Evolutionary conservation across 1,140 invertebrate genomes (phyloP).

Genomic region (Neelides sp.): DNA sequence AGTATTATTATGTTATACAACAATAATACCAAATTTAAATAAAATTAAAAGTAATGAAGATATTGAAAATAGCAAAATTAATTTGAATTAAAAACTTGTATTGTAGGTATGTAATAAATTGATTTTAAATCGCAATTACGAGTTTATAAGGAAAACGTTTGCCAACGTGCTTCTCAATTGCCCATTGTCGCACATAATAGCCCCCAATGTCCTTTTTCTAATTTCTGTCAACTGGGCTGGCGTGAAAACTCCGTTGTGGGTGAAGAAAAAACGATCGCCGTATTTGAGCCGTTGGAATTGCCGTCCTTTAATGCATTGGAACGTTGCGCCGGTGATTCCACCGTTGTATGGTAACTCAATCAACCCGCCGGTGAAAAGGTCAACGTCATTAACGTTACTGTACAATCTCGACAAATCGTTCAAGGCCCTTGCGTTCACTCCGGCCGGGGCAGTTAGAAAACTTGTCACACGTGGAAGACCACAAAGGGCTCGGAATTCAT

Average conservation of each 20-base stretch:
- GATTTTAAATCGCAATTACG: neutral
- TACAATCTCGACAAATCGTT: neutral
- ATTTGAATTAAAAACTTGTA: too few species aligned
- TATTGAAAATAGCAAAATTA: too few species aligned
- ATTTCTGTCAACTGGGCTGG: slow-evolving; percentile 22
- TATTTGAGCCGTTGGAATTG: slow-evolving; percentile 41
- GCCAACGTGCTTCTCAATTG: neutral
- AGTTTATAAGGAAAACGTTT: slow-evolving; percentile 1
- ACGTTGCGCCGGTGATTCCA: slow-evolving; percentile 45
- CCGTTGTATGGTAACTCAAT: slow-evolving; percentile 38
- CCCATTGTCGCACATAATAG: slow-evolving; percentile 11
- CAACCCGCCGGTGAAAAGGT: slow-evolving; percentile 43
- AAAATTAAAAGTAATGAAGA: too few species aligned
- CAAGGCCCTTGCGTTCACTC: slow-evolving; percentile 8
- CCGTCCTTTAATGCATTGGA: slow-evolving; percentile 42
- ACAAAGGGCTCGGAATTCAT: slow-evolving; percentile 31
- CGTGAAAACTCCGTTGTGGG: slow-evolving; percentile 36
- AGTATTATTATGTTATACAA: too few species aligned
- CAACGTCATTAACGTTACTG: slow-evolving; percentile 38
- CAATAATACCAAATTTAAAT: too few species aligned
- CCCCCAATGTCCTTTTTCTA: neutral
- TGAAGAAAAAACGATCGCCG: slow-evolving; percentile 41
- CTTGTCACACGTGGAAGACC: slow-evolving; percentile 17
- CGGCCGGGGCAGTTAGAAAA: neutral
- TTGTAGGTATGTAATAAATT: too few species aligned